Evolutionary conservation across 1,140 invertebrate species (phyloP), one percentile per base, ranked within the genome.

Genomic region (Bombus difficillimus): DNA sequence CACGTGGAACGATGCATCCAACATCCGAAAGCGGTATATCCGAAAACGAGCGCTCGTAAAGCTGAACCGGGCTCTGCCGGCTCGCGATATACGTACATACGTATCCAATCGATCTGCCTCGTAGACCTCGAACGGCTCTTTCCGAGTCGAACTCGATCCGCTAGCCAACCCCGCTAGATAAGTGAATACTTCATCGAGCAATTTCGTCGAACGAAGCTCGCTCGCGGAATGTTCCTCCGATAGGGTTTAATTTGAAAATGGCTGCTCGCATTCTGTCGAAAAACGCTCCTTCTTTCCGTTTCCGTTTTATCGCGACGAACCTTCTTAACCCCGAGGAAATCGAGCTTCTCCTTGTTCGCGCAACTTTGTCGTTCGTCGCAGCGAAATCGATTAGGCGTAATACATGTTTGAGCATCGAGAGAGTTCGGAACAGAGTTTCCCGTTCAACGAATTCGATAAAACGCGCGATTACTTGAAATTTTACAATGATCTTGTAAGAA

Each of bases 21-120:
- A 59, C 81, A 68, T 83, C 74, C 74, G 74, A 47, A 78, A 69
- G 32, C 22, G 62, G 64, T 83, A 83, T 83, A 78, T 78, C 74
- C 75, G 82, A 84, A 84, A 84, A 84, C 82, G 82, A 84, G 82
- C 34, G n/a, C 62, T 79, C 75, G 82, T 84, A 84, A 84, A 84
- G 47, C 25, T 28, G 47, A 57, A 43, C 32, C 59, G 15, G 18
- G 32, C 59, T 47, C 72, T 39, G 25, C 39, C 15, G 6, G 6
- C 64, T n/a, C 47, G 64, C 82, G 43, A 78, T 83, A 41, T 78
- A 66, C 41, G 32, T 37, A 66, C 28, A 13, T 32, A 68, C 66
- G 41, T 59, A 43, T 79, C 47, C 75, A n/a, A 84, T 84, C 75
- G 66, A 84, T 84, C 75, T 57, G 64, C 59, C 9, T 12, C 59